Conservation (phyloP, 2,888 invertebrate genomes). For the Zaprionus lineosus region DNA sequence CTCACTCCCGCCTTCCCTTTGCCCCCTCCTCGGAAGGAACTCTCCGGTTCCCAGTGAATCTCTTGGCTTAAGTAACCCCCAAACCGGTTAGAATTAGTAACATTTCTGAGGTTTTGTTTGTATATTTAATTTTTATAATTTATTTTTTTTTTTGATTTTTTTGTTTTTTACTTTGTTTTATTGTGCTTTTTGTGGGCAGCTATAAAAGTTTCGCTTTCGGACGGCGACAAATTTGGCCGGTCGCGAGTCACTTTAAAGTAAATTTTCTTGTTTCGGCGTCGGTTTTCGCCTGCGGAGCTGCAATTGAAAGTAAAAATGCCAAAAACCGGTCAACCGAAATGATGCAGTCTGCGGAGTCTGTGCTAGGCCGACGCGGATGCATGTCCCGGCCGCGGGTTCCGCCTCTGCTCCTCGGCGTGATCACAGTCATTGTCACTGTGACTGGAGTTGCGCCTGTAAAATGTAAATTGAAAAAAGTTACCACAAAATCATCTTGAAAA, state of each 20-base stretch:
- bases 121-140: neutral
- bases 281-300: conserved; percentile 33
- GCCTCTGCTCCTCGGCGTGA: too few relatives aligned
- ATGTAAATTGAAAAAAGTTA: conserved; percentile 36
- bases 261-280: conserved; percentile 28
- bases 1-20: too few relatives aligned
- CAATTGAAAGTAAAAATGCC: conserved; percentile 66
- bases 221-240: conserved; percentile 32
- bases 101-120: too few relatives aligned
- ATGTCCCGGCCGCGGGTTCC: neutral
- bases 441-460: too few relatives aligned
- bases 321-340: conserved; percentile 47
- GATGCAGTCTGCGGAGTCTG: too few relatives aligned
- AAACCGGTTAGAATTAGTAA: conserved; percentile 55
- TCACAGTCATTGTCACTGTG: conserved; percentile 10
- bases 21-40: too few relatives aligned
- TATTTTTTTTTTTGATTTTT: conserved; percentile 3
- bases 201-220: conserved; percentile 66
- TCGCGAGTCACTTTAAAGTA: conserved; percentile 10
- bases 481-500: conserved; percentile 22
- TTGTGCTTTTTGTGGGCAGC: conserved; percentile 12
- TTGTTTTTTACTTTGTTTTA: conserved; percentile 1
- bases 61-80: neutral
- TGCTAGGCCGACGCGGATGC: neutral
- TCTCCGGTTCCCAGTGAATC: too few relatives aligned